These are phyloP conservation scores for Asteroscopus sphinx DNA, from an alignment of 2,888 invertebrate species.

Conservation along the genomic window DNA sequence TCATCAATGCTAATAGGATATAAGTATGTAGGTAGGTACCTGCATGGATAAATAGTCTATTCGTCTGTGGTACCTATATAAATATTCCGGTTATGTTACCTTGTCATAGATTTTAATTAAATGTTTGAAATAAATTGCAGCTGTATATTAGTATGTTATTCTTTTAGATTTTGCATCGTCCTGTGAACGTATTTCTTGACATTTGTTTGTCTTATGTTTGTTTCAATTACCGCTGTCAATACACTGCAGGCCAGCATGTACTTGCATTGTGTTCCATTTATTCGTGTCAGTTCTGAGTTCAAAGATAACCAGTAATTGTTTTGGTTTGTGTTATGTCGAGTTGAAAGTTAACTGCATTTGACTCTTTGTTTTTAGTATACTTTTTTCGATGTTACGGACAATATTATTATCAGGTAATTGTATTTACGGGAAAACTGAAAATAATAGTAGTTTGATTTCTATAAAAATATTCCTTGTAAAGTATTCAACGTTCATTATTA, in stretches of 20 bases:
- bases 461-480: too few relatives aligned
- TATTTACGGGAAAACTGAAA: too few relatives aligned
- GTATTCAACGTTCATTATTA: too few relatives aligned
- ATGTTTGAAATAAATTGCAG: background rate
- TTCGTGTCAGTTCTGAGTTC: conserved; percentile 19
- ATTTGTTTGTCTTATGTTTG: conserved; percentile 10
- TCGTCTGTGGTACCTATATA: too few relatives aligned
- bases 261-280: conserved; percentile 21
- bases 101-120: conserved; percentile 15
- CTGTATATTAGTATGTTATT: background rate
- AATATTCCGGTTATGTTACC: background rate
- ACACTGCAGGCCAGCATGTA: background rate
- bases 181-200: conserved; percentile 2
- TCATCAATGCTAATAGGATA: conserved; percentile 1
- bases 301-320: conserved; percentile 23
- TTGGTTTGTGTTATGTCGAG: too few relatives aligned
- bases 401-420: too few relatives aligned
- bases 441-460: too few relatives aligned
- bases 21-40: background rate
- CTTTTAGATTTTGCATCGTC: background rate
- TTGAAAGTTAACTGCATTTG: conserved; percentile 3
- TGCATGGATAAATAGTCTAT: too few relatives aligned
- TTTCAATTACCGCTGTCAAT: conserved; percentile 13
- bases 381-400: too few relatives aligned
- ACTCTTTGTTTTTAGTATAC: background rate